Evolutionary conservation across 1,140 invertebrate species (phyloP), one percentile per base, ranked within the genome.

Genomic region (Bicyclus anynana): DNA sequence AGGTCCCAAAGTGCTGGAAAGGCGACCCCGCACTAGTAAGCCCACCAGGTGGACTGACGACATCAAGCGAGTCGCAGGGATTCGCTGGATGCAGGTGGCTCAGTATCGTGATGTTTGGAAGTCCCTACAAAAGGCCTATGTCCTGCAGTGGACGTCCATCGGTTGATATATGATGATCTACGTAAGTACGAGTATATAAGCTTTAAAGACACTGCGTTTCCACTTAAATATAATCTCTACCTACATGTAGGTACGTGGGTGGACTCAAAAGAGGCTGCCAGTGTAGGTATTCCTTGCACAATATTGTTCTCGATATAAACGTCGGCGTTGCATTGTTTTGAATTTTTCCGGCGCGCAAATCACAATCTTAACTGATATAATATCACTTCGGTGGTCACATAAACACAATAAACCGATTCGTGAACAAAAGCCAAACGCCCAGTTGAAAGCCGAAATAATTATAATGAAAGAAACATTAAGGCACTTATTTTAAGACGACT

Each of bases 361-460:
- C 77, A 77, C 63, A 48, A 54, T 72, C 70, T 81, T 84, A 80
- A 84, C 84, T 86, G 77, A 80, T 74, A 80, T 82, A 77, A 80
- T 79, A 77, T 79, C 76, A 67, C 68, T 76, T 86, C 77, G 78
- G 70, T 73, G 77, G 77, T 62, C 75, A 60, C 74, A 69, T 76
- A 83, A 86, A 78, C 67, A 70, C 74, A 73, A 78, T 80, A 79
- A 66, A 67, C 54, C 54, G 66, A 62, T 65, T 55, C 58, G 73
- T 71, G 76, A 79, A 85, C 78, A 81, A 80, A 77, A 77, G 77
- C 76, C 62, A 75, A 83, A 77, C 79, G 75, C 80, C 62, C 71
- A 68, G 72, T 80, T 76, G 77, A 80, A 80, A 82, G 60, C 67
- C 55, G 71, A 67, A 80, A 77, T 76, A 80, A 81, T 81, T 72